Percentiles rank a stretch among this genome's conserved stretches.
phyloP scores from a whole-genome alignment of 2,888 invertebrate species.

The Lordiphosa andalusiaca region DNA sequence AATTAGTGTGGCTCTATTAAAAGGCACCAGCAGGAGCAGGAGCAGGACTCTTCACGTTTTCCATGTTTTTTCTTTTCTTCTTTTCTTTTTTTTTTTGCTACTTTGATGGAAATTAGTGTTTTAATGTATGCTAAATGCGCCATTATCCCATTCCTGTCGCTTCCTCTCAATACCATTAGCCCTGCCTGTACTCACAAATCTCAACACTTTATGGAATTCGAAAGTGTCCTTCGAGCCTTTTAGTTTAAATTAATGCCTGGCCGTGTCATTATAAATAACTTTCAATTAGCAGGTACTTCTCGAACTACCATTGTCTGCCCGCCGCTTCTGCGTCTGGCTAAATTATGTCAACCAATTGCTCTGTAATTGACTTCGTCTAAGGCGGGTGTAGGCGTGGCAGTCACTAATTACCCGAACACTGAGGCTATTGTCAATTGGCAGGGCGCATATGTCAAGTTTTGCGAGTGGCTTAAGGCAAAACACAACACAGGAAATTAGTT shows the following conservation, averaged over 20 bases:
- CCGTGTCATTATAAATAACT: constrained; percentile 49
- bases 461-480: constrained; percentile 2
- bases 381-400: constrained; percentile 8
- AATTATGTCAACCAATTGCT: constrained; percentile 40
- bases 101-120: constrained; percentile 73
- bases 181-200: constrained; percentile 12
- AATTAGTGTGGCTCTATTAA: constrained; percentile 76
- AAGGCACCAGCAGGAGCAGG: constrained; percentile 46
- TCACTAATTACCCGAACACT: constrained; percentile 21
- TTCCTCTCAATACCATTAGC: constrained; percentile 39
- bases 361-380: constrained; percentile 40
- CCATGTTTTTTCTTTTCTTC: constrained; percentile 11
- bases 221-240: constrained; percentile 16
- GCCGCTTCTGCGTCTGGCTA: constrained; percentile 5
- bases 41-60: constrained; percentile 8
- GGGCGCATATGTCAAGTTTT: constrained; percentile 9
- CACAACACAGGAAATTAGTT: constrained; percentile 1
- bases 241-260: constrained; percentile 33
- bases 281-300: constrained; percentile 65
- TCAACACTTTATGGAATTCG: constrained; percentile 3
- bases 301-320: constrained; percentile 9
- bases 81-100: constrained; percentile 43
- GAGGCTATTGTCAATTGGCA: constrained; percentile 11
- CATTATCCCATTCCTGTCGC: constrained; percentile 65
- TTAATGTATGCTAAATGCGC: constrained; percentile 74